Base-by-base conservation (phyloP, 2,888 invertebrate species). In the Halocaridina rubra region DNA sequence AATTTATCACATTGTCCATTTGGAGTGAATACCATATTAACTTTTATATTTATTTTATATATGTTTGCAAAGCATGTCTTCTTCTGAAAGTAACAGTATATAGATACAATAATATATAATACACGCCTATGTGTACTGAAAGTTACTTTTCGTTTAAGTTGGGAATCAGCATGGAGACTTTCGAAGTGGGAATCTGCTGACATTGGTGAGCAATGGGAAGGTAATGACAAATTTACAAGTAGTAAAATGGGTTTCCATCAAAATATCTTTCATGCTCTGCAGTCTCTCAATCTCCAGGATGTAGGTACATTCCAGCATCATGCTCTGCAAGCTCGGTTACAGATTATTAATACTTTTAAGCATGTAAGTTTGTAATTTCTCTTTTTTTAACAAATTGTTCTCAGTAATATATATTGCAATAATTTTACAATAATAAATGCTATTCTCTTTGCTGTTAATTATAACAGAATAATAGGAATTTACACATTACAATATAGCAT, bases 141-240 rank as follows among this genome's bases (percentile, higher is more conserved):
- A n/a, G n/a, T 3, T 4, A 53, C 7, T 4, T 53, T 24, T 16
- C 16, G 33, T 46, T 39, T 2, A 27, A 74, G 72, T 24, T 78
- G 82, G 78, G 78, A 84, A 59, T 33, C 82, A 8, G 78, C 78
- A 3, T 84, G 82, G 82, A 57, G 82, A 72, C 72, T 84, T 4
- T 29, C 59, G 7, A 69, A 72, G 46, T 84, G 82, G 82, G 78
- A 84, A 13, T 59, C 19, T 22, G 46, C n/a, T 10, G 67, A 69
- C 53, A 22, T 32, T 10, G 27, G 13, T 71, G 46, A 46, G 24
- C 33, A 74, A 46, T 46, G 33, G 27, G 13, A 27, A 8, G 39
- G 24, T 24, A 53, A 39, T 19, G 81, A 30, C 3, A 5, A 10
- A 19, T 24, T 19, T 3, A n/a, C 24, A 10, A 32, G 46, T 16